Evolutionary conservation across 2,797 vertebrate genomes (phyloP), one percentile per base, ranked within the genome.

Genomic region (Chelon auratus): DNA sequence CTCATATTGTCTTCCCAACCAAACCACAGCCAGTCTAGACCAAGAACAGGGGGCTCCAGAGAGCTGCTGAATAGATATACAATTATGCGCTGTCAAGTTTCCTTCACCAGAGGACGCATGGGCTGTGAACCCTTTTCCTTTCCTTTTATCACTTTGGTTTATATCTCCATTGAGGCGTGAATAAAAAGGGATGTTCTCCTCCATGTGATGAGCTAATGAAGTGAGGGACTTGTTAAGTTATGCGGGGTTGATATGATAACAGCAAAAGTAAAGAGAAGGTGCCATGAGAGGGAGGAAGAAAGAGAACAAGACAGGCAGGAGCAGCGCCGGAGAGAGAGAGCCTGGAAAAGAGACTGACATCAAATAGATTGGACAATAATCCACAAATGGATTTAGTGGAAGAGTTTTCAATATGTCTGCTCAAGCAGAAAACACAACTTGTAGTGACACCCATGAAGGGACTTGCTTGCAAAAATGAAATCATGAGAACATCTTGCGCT

Each of bases 331-430:
- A 62, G 55, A 72, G 67, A 65, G 17, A 15, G 42, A 52, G 57
- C 52, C 47, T 30, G 75, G 62, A 83, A 80, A 69, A 71, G 74
- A 78, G 72, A 79, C 62, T 80, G 85, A 84, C 85, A 82, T 77
- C 61, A 78, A 77, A 83, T 79, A 83, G 86, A 91, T 87, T 77
- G 79, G 81, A 88, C 87, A 85, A 82, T 84, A 88, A 90, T 87
- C 79, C 83, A 62, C 78, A 81, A 87, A 87, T 85, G 68, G 79
- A 83, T 80, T 72, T 18, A 42, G 77, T 72, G 75, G 63, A 75
- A 73, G 68, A 83, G 83, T 77, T 87, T 90, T 81, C 85, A 86
- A 78, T 87, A 84, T 73, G 67, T 63, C 66, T 68, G 64, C 77
- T 81, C 74, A 72, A 83, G 87, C 79, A 85, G 85, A 90, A 89